These are phyloP conservation scores for Hemaris fuciformis DNA, from an alignment of 2,888 invertebrate species.

Conservation along the genomic window DNA sequence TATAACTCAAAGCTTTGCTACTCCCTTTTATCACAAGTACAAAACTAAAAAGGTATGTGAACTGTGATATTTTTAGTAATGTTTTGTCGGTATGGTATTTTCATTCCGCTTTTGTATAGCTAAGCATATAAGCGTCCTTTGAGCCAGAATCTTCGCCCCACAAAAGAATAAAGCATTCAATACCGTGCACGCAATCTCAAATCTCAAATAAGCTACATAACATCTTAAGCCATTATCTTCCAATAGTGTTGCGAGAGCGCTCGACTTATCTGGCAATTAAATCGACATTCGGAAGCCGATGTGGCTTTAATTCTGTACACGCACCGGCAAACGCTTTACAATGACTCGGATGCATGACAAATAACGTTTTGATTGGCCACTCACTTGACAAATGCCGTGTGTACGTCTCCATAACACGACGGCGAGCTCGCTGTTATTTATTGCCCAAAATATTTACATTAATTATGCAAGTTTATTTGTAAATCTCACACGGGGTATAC, in stretches of 20 bases:
- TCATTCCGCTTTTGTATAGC: neutral
- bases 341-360: slow-evolving; percentile 78
- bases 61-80: neutral
- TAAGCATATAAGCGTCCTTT: slow-evolving; percentile 7
- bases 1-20: neutral
- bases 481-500: neutral
- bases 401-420: slow-evolving; percentile 36
- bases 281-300: slow-evolving; percentile 80
- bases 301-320: slow-evolving; percentile 70
- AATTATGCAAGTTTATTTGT: slow-evolving; percentile 13
- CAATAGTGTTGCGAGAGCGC: slow-evolving; percentile 69
- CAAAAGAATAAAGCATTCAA: slow-evolving; percentile 6
- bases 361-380: slow-evolving; percentile 78
- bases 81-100: neutral
- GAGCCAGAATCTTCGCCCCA: slow-evolving; percentile 1
- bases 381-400: slow-evolving; percentile 47
- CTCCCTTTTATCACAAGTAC: neutral
- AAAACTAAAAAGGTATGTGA: neutral
- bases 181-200: slow-evolving; percentile 39
- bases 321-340: slow-evolving; percentile 73
- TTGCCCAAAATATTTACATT: slow-evolving; percentile 21
- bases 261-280: slow-evolving; percentile 79
- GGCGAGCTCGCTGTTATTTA: neutral
- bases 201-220: slow-evolving; percentile 70
- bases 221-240: slow-evolving; percentile 76